Base-by-base conservation (phyloP, 2,888 invertebrate species). In the Onchidella celtica region DNA sequence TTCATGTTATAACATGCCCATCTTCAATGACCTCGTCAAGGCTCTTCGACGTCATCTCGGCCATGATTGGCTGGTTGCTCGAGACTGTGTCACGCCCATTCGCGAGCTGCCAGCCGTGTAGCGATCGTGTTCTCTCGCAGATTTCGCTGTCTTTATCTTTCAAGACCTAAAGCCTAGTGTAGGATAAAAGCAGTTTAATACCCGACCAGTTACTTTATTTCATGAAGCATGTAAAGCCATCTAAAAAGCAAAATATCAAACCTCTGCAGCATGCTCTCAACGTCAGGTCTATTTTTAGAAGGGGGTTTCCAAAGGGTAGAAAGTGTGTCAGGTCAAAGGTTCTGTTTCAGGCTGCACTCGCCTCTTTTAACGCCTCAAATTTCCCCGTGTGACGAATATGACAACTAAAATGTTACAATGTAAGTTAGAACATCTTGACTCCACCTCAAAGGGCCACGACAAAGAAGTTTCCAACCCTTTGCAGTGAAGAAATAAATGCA, bases 201-300 rank as follows among this genome's bases (percentile, higher is more conserved):
- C 47, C 17, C 9, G 47, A 47, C 6, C 47, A 6, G 47, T 47
- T 47, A 11, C 47, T 47, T 47, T 47, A 17, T 47, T 47, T 17
- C 9, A 47, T 17, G 47, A 47, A 47, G 47, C 47, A 17, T 47
- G 6, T 47, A 17, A 47, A 47, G 17, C 47, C 17, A 11, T 6
- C 47, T 47, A 47, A 11, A 47, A 6, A 17, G 47, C 17, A 11
- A 17, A 47, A 11, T 14, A 14, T 6, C n/a, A 69, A 32, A 36
- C 38, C 9, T 2, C n/a, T 17, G 9, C n/a, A 17, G 36, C 21
- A 24, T 29, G 24, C 17, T 47, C 47, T 47, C 47, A 74, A 74
- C 74, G 76, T 79, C 70, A 79, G 29, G 17, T 40, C 79, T 79
- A 79, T 79, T 70, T 79, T 70, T 79, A 79, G 79, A 79, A 79